Evolutionary conservation across 2,888 invertebrate species (phyloP), one percentile per base, ranked within the genome.

Genomic region (Drosophila austrosaltans): DNA sequence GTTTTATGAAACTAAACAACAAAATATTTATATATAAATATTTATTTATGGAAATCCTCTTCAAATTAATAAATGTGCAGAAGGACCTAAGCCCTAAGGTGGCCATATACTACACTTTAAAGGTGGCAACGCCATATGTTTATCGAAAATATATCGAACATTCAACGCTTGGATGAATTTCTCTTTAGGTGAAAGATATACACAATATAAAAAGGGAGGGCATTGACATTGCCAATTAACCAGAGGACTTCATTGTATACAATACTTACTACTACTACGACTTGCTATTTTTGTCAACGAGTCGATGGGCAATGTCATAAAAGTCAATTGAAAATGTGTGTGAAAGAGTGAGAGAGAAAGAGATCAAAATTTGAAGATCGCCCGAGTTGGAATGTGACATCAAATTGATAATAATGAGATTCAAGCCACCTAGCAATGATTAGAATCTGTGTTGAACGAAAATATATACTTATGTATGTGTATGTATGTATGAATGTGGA

Each of bases 241-340:
- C 57, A 57, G 36, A 57, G 57, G 22, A 32, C 36, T 57, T 39
- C 16, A 48, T 2, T 6, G 5, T 16, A 22, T 48, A 44, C 8
- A 6, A 44, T 10, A 22, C 3, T 22, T 48, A 36, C 36, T 36
- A 36, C 36, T 16, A 16, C 16, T 16, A 16, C 16, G 16, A 48
- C 22, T 22, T 48, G 22, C 22, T 48, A 48, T 48, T 48, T 48
- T 48, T 48, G 48, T 25, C 48, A 16, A 16, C 16, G 48, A 25
- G 44, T 22, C 48, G 48, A 48, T 7, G 77, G 63, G 63, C 79
- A 74, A 79, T 78, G 78, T 78, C 78, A 79, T 36, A 74, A 54
- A 77, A 77, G 78, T 74, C 78, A 78, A 78, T 78, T 78, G 78
- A 63, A 62, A 59, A 10, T 59, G n/a, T 40, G 40, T 22, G 12